phyloP scores from a whole-genome alignment of 1,140 invertebrate species.

The Centruroides sculpturatus region DNA sequence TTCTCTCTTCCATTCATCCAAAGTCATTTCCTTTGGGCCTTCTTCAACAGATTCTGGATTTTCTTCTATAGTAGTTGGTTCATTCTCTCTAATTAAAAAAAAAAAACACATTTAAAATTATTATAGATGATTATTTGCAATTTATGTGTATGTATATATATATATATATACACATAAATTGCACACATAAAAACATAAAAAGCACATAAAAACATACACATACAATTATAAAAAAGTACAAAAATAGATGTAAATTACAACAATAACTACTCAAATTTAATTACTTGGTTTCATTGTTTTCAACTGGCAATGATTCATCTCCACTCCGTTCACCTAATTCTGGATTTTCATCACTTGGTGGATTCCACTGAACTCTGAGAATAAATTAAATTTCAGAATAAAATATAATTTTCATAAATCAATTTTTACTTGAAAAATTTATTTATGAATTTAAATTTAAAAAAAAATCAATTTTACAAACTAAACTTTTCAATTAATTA shows the following conservation, averaged over 20 bases:
- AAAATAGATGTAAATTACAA: too few relatives aligned
- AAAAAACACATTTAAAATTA: not conserved
- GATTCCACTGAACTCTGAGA: not conserved
- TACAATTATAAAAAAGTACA: not conserved
- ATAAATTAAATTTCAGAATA: not conserved
- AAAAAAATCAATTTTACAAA: too few relatives aligned
- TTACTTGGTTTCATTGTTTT: conserved; percentile 19
- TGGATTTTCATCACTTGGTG: conserved; percentile 5
- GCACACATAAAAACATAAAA: too few relatives aligned
- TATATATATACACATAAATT: too few relatives aligned
- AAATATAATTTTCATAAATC: not conserved
- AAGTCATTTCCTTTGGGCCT: conserved; percentile 45
- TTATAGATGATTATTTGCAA: not conserved
- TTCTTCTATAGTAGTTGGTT: conserved; percentile 14
- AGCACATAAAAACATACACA: too few relatives aligned
- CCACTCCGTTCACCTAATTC: conserved; percentile 20
- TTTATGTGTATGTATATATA: too few relatives aligned
- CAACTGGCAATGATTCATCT: conserved; percentile 11
- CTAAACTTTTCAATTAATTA: too few relatives aligned
- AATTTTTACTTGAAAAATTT: too few relatives aligned
- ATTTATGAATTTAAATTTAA: too few relatives aligned
- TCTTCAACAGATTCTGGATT: conserved; percentile 12
- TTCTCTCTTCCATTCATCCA: conserved; percentile 78
- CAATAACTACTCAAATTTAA: not conserved
- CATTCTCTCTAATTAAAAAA: conserved; percentile 9